Base-by-base conservation (phyloP, 2,113 vertebrate species). In the Corydoras sp. region DNA sequence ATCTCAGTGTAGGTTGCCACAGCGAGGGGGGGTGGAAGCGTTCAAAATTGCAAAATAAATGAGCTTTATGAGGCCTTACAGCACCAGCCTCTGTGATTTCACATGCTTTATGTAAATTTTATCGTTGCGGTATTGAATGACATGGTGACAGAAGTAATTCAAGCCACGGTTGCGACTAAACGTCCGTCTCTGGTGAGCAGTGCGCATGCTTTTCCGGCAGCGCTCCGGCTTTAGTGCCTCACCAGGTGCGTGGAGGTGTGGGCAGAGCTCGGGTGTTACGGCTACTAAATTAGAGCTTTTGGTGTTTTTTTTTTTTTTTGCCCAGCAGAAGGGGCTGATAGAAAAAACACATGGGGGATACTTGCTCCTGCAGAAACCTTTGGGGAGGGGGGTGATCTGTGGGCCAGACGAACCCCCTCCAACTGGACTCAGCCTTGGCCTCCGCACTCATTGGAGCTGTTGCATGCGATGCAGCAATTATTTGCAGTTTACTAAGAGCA, bases 41-140 rank as follows among this genome's bases (percentile, higher is more conserved):
- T 53, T 53, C 59, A 59, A 32, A 32, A 71, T 68, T 32, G 30
- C 83, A 84, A 84, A 89, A 85, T 87, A 90, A 87, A 89, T 90
- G 84, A 84, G 77, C 77, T 92, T 91, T 90, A 90, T 79, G 85
- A 87, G 18, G 73, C 80, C 82, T 79, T 83, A 84, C 80, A 83
- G 87, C 88, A 86, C 86, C 84, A 86, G 87, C 85, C 89, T 89
- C 88, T 90, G 88, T 84, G 84, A 91, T 92, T 91, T 90, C 86
- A 89, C 90, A 89, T 85, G 77, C 86, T 89, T 89, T 87, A 87
- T 88, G 87, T 88, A 86, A 83, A 87, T 88, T 89, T 86, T 90
- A 90, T 89, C 86, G 89, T 91, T 88, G 86, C 79, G 51, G 88
- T 88, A 86, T 91, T 83, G 86, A 84, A 85, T 91, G 85, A 88